These are phyloP conservation scores for Callinectes sapidus DNA, from an alignment of 2,888 invertebrate species.

Conservation along the genomic window DNA sequence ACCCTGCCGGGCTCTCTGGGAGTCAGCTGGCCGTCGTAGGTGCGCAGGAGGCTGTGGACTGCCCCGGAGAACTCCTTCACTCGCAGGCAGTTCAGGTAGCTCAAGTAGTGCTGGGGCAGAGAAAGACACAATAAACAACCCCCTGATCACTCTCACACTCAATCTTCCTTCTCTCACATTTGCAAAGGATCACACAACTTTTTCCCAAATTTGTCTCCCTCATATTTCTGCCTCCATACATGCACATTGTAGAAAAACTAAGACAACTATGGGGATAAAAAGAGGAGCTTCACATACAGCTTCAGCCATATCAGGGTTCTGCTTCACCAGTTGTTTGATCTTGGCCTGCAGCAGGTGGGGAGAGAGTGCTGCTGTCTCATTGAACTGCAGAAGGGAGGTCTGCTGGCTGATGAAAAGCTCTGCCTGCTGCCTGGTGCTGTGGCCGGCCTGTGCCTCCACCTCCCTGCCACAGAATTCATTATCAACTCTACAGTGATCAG, in stretches of 20 bases:
- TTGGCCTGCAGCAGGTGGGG: constrained; percentile 88
- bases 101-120: constrained; percentile 84
- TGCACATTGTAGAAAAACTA: neutral
- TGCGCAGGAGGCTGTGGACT: constrained; percentile 87
- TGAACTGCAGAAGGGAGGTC: constrained; percentile 69
- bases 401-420: constrained; percentile 71
- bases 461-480: constrained; percentile 36
- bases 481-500: neutral
- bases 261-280: neutral
- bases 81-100: constrained; percentile 91
- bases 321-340: constrained; percentile 84
- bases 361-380: constrained; percentile 77
- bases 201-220: too few relatives aligned
- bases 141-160: neutral
- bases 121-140: neutral
- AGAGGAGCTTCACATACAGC: constrained; percentile 76
- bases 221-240: too few relatives aligned
- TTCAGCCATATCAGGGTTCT: constrained; percentile 88
- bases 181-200: neutral
- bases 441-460: constrained; percentile 44
- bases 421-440: constrained; percentile 70
- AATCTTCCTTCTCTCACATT: neutral
- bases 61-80: constrained; percentile 91
- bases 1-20: constrained; percentile 74
- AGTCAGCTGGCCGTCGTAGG: constrained; percentile 83